These are phyloP conservation scores for Nyctereutes procyonoides DNA, from an alignment of 2,113 vertebrate species.

Conservation along the genomic window DNA sequence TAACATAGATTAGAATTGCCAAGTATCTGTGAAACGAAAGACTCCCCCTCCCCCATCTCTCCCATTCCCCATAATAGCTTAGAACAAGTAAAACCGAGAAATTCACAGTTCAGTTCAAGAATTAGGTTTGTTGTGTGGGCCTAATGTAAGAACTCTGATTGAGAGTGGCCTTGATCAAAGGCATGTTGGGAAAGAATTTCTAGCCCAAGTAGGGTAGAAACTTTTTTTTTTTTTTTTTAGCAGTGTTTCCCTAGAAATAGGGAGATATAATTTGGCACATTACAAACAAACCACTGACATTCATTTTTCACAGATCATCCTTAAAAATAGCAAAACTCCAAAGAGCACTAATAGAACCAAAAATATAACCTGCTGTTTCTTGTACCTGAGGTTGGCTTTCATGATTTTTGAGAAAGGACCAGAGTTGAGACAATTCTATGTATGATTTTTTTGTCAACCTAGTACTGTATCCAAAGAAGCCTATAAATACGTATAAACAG, in stretches of 20 bases:
- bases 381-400: conserved; percentile 53
- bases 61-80: not conserved
- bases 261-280: not conserved
- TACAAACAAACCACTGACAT: not conserved
- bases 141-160: not conserved
- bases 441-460: conserved; percentile 28
- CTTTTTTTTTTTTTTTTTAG: not conserved
- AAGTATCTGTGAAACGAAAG: not conserved
- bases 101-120: not conserved
- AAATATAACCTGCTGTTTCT: conserved; percentile 57
- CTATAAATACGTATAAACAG: not conserved
- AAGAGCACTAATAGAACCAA: not conserved
- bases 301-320: conserved; percentile 36
- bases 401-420: conserved; percentile 34
- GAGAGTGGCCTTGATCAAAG: not conserved
- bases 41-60: not conserved
- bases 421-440: not conserved
- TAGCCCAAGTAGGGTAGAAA: not conserved
- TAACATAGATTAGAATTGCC: not conserved
- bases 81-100: not conserved
- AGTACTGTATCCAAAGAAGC: not conserved
- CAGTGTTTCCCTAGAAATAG: not conserved
- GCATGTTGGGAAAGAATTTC: not conserved
- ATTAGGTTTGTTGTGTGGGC: not conserved
- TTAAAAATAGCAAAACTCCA: not conserved